These are phyloP conservation scores for Bucco capensis DNA, from an alignment of 2,113 vertebrate species.

Conservation along the genomic window DNA sequence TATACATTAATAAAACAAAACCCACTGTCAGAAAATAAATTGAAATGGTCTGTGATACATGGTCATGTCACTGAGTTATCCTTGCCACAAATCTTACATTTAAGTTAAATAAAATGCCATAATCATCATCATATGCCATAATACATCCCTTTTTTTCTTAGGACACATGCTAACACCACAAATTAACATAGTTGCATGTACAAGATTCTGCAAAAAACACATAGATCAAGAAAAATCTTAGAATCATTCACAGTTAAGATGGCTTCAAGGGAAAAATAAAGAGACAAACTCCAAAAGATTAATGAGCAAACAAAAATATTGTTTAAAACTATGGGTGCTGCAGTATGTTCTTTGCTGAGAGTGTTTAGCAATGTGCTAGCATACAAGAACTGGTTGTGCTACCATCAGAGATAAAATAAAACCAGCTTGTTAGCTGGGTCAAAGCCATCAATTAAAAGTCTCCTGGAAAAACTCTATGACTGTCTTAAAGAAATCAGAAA, in stretches of 20 bases:
- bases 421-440: background rate
- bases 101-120: background rate
- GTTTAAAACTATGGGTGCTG: background rate
- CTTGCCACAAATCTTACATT: background rate
- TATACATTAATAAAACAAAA: conserved; percentile 48
- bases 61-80: background rate
- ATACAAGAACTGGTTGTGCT: background rate
- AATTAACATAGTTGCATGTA: background rate
- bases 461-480: background rate
- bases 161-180: background rate
- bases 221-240: background rate
- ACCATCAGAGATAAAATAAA: background rate
- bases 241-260: background rate
- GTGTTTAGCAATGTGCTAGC: background rate
- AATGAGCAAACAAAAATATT: background rate
- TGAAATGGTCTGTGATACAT: background rate
- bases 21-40: background rate
- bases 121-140: background rate
- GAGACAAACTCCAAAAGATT: background rate
- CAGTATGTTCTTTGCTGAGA: background rate
- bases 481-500: background rate
- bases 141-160: background rate
- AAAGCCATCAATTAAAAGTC: background rate
- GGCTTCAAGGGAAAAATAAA: background rate
- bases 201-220: background rate